phyloP scores from a whole-genome alignment of 2,113 vertebrate genomes.

The Lycaon pictus region DNA sequence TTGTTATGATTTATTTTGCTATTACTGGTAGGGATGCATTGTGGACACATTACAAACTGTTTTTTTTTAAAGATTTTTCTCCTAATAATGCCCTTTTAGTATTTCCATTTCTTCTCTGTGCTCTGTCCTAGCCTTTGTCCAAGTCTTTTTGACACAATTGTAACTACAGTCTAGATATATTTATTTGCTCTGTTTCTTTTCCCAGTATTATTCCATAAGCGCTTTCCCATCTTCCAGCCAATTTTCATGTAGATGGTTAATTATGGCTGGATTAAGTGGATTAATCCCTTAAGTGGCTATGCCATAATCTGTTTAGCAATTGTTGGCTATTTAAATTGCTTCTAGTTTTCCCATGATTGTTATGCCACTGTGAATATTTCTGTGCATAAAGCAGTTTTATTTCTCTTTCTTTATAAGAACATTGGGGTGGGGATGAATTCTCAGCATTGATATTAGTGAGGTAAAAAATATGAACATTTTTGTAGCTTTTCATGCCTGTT shows the following conservation, averaged over 20 bases:
- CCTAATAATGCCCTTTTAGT: neutral
- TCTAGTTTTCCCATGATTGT: neutral
- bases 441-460: neutral
- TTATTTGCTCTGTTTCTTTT: neutral
- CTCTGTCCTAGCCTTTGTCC: neutral
- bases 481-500: neutral
- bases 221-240: neutral
- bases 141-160: neutral
- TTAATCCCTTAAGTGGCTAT: conserved; percentile 23
- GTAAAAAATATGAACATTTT: neutral
- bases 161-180: neutral
- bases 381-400: neutral
- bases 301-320: conserved; percentile 47
- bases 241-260: neutral
- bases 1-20: neutral
- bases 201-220: neutral
- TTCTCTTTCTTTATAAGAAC: neutral
- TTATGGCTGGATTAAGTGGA: conserved; percentile 22
- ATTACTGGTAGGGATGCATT: neutral
- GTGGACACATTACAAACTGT: neutral
- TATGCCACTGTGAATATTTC: neutral
- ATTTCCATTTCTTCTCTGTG: neutral
- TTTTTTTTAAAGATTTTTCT: neutral
- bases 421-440: neutral
- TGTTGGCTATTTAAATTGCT: conserved; percentile 17